Evolutionary conservation across 2,113 vertebrate species (phyloP).

Genomic region (Galbula dea): DNA sequence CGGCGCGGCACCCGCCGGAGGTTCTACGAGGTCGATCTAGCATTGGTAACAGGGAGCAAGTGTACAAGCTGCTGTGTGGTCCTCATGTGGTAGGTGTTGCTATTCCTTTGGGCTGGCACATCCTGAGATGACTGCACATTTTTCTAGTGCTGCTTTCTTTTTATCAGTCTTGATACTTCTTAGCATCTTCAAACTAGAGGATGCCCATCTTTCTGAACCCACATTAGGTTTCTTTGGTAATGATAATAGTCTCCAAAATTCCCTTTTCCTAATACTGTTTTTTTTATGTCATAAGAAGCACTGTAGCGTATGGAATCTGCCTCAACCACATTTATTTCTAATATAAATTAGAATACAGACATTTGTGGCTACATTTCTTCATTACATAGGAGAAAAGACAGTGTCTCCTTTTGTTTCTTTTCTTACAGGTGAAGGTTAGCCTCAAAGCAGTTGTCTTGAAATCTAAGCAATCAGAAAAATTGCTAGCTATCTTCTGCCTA

Average conservation of each 20-base stretch:
- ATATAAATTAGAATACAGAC: too few relatives aligned
- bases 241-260: background rate
- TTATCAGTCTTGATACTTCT: background rate
- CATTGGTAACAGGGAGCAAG: fast-evolving
- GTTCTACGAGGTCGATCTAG: fast-evolving
- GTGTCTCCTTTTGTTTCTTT: background rate
- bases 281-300: background rate
- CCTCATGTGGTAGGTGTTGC: fast-evolving
- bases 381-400: background rate
- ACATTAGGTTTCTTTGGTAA: background rate
- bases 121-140: fast-evolving
- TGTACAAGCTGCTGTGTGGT: fast-evolving
- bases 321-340: background rate
- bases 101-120: background rate
- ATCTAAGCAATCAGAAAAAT: background rate
- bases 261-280: background rate
- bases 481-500: fast-evolving
- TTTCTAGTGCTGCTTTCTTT: background rate
- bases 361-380: background rate
- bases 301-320: background rate
- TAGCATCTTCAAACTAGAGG: fast-evolving
- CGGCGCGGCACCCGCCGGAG: background rate
- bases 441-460: background rate
- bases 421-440: background rate
- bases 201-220: background rate